A percentile compares a stretch with the other conserved stretches of the same genome.
Evolutionary conservation across 2,888 invertebrate species (phyloP).

Genomic region (Dastarcus helophoroides): DNA sequence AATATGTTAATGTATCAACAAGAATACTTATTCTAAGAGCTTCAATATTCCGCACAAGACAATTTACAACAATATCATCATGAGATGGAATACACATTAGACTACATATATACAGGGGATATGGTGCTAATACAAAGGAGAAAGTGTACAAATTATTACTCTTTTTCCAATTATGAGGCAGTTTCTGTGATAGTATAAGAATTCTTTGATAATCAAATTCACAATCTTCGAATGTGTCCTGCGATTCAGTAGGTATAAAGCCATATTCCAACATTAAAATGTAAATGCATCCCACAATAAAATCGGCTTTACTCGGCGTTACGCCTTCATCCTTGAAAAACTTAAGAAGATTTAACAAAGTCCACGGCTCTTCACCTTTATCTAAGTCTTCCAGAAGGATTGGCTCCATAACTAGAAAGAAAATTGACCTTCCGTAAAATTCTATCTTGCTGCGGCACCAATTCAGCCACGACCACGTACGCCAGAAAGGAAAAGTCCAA

Average conservation of each 20-base stretch:
- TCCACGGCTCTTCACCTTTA: constrained; percentile 23
- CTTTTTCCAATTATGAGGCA: constrained; percentile 25
- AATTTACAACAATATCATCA: constrained; percentile 31
- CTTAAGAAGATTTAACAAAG: constrained; percentile 23
- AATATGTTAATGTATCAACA: constrained; percentile 28
- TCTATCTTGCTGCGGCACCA: background rate
- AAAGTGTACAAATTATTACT: constrained; percentile 19
- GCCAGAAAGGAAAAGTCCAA: no score
- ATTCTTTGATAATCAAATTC: constrained; percentile 25
- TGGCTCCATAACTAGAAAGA: constrained; percentile 25
- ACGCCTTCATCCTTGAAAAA: constrained; percentile 16
- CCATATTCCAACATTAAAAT: constrained; percentile 33
- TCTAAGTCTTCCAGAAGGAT: constrained; percentile 29
- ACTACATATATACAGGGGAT: constrained; percentile 20
- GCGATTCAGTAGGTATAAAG: constrained; percentile 26
- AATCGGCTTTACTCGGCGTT: constrained; percentile 20
- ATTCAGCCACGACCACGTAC: no score
- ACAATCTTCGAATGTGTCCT: constrained; percentile 15
- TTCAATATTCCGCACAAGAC: constrained; percentile 21
- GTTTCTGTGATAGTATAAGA: constrained; percentile 17
- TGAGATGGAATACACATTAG: constrained; percentile 21
- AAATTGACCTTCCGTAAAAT: no score
- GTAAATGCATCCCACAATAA: constrained; percentile 30
- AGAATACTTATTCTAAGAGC: constrained; percentile 19
- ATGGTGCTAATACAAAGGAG: constrained; percentile 22